phyloP scores from a whole-genome alignment of 2,888 invertebrate genomes.

The Tillus elongatus region DNA sequence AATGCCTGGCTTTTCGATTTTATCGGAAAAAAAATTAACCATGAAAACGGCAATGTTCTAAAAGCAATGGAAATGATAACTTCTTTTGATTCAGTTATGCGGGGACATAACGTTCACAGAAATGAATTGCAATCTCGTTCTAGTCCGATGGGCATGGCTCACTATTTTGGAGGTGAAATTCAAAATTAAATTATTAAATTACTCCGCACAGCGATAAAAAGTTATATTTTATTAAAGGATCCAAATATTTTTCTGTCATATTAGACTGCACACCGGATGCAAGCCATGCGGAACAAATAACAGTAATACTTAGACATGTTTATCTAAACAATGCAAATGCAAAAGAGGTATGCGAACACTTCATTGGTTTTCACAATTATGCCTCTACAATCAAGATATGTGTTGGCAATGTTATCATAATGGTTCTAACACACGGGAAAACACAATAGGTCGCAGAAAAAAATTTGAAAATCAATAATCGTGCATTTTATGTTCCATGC shows the following conservation, averaged over 20 bases:
- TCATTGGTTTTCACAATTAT: slow-evolving; percentile 17
- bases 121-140: too few relatives aligned
- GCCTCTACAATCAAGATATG: slow-evolving; percentile 18
- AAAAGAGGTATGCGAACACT: slow-evolving; percentile 17
- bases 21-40: slow-evolving; percentile 15
- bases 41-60: slow-evolving; percentile 15
- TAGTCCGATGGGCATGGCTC: too few relatives aligned
- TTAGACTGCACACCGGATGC: slow-evolving; percentile 25
- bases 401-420: slow-evolving; percentile 26
- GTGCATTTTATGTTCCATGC: slow-evolving; percentile 28
- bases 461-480: slow-evolving; percentile 22
- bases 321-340: slow-evolving; percentile 12
- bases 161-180: too few relatives aligned
- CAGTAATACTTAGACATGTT: slow-evolving; percentile 19
- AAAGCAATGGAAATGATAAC: too few relatives aligned
- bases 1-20: slow-evolving; percentile 17
- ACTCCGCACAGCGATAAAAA: slow-evolving; percentile 14
- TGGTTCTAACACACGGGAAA: slow-evolving; percentile 27
- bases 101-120: slow-evolving; percentile 9
- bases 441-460: slow-evolving; percentile 24
- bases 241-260: too few relatives aligned
- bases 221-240: slow-evolving; percentile 13
- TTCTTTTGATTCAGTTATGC: slow-evolving; percentile 15
- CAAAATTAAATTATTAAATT: too few relatives aligned
- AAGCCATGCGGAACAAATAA: slow-evolving; percentile 24